Base-by-base conservation (phyloP, 2,888 invertebrate genomes). In the Flexamia atlantica region DNA sequence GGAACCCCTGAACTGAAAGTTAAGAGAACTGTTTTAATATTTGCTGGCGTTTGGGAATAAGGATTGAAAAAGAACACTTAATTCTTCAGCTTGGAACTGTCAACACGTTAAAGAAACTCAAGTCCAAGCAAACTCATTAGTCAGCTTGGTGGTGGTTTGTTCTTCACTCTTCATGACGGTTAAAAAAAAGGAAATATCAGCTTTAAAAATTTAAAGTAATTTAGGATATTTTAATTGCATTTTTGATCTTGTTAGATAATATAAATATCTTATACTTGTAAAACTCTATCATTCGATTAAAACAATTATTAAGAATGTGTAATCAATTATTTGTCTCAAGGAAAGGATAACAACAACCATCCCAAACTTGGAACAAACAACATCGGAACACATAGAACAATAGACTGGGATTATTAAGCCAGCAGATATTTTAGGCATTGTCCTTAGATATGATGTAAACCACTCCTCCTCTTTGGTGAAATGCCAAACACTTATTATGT, bases 111-210 rank as follows among this genome's bases (percentile, higher is more conserved):
- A 46, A 46, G 46, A 46, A 46, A 46, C 17, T 46, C 17, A 46
- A 46, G 46, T 46, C 46, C 46, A 46, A 46, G 46, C 46, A 46
- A 46, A 46, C 46, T 46, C 46, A 46, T 46, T 46, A 46, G 46
- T 46, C 36, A 36, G 36, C 36, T 36, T 36, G 9, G 36, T 36
- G 36, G 36, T 9, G 9, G 36, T 36, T 36, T 36, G 36, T 36
- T 36, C 36, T 36, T 36, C 9, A 36, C 36, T 36, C 36, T 36
- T 9, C 9, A 36, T 4, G 5, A 7, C 9, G 36, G 36, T 36
- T 36, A 36, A 36, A 36, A 36, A 9, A 9, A 36, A 36, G 9
- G n/a, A n/a, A n/a, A n/a, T n/a, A n/a, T n/a, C n/a, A n/a, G n/a
- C n/a, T n/a, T n/a, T n/a, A n/a, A n/a, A n/a, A n/a, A n/a, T n/a